Percentiles rank a stretch among this genome's conserved stretches.
Evolutionary conservation across 2,888 invertebrate genomes (phyloP).

Genomic region (Isoperla grammatica): DNA sequence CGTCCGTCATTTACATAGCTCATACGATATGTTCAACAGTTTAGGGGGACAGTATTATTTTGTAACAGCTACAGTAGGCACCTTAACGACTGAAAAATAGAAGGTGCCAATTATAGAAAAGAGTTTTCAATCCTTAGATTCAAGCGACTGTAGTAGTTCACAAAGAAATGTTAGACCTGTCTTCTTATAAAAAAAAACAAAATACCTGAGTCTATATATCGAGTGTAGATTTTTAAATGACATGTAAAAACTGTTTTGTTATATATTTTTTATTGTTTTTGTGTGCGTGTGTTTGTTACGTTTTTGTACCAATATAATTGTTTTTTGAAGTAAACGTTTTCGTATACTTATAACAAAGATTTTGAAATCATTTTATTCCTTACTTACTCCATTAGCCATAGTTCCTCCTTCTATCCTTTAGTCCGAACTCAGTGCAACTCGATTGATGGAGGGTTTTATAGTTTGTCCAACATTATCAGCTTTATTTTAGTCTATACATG

Average conservation of each 20-base stretch:
- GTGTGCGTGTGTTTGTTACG: constrained; percentile 25
- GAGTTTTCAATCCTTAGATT: background rate
- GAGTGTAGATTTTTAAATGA: background rate
- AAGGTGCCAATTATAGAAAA: constrained; percentile 10
- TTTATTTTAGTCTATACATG: no score
- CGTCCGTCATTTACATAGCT: background rate
- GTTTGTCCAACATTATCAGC: no score
- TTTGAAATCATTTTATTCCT: no score
- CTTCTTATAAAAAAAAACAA: background rate
- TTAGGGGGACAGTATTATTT: no score
- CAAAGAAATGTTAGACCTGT: background rate
- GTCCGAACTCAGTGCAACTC: no score
- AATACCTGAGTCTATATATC: background rate
- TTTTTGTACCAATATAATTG: constrained; percentile 23
- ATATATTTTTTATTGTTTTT: constrained; percentile 13
- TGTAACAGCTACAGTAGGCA: background rate
- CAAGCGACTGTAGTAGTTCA: background rate
- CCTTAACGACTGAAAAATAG: constrained; percentile 15
- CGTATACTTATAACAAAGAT: no score
- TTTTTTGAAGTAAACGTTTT: constrained; percentile 13
- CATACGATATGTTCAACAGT: no score
- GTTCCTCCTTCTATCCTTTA: no score
- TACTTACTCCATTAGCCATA: no score
- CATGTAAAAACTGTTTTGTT: constrained; percentile 5
- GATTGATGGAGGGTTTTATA: no score